Percentiles rank a stretch among this genome's conserved stretches.
Conservation (phyloP, 1,140 invertebrate genomes). For the Brevipalpus yothersi region DNA sequence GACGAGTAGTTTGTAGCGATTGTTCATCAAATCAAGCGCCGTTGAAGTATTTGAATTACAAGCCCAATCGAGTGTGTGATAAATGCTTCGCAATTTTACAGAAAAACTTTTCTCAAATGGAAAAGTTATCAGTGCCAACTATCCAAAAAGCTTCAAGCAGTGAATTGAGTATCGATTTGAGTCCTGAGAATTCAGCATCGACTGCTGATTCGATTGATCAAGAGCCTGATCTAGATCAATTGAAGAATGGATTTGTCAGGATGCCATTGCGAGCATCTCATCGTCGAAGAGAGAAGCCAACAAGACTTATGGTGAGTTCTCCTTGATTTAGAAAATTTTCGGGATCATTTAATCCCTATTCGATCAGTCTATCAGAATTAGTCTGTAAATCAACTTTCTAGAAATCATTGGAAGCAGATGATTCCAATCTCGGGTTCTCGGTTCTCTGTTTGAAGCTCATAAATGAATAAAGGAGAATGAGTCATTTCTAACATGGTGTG, state of each 20-base stretch:
- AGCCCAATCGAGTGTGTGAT: conserved; percentile 31
- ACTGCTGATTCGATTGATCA: background rate
- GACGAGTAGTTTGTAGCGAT: conserved; percentile 39
- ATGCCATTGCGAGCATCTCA: background rate
- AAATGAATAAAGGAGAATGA: too few species aligned
- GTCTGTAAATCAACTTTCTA: too few species aligned
- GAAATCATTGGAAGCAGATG: too few species aligned
- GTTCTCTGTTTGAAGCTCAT: too few species aligned
- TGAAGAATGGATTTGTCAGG: background rate
- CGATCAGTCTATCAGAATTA: too few species aligned
- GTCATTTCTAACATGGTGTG: too few species aligned
- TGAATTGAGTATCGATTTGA: background rate
- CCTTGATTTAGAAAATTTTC: too few species aligned
- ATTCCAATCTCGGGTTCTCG: too few species aligned
- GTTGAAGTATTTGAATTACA: conserved; percentile 33
- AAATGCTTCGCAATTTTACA: conserved; percentile 27
- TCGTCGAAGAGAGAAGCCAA: background rate
- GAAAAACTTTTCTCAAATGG: background rate
- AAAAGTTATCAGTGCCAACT: background rate
- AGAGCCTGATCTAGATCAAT: background rate
- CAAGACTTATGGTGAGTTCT: background rate
- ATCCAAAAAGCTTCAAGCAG: background rate
- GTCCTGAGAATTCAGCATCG: background rate
- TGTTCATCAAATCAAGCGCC: conserved; percentile 41
- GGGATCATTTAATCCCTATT: too few species aligned